Base-by-base conservation (phyloP, 2,797 vertebrate genomes). In the Protosalanx chinensis region DNA sequence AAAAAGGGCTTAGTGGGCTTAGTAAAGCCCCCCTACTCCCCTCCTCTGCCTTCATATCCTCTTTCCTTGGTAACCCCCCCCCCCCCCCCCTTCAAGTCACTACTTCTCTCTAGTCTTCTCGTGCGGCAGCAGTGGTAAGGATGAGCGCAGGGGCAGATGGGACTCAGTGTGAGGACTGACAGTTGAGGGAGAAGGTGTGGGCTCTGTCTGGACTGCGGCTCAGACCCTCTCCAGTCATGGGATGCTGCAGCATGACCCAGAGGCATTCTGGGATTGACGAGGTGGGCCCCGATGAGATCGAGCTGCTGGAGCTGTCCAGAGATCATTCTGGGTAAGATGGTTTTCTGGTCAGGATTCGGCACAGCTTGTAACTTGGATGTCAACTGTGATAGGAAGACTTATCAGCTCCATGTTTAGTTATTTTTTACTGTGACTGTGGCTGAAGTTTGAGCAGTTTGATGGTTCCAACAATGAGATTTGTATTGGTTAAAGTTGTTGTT, bases 221-320 rank as follows among this genome's bases (percentile, higher is more conserved):
- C 56, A 71, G 68, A 56, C 68, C 81, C 71, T 71, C 3, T 29
- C 74, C 76, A 72, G 70, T 76, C 80, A 93, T 94, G 94, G 94
- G 94, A 84, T 95, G 95, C 86, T 96, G 95, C 83, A 93, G 93
- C 33, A 84, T 93, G 84, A 93, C 92, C 56, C 88, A 93, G 81
- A 86, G 91, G 70, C 88, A 88, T 69, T 88, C 85, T 20, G 93
- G 92, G 46, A 88, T 88, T 51, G 91, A 91, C 41, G 92, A 91
- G 59, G 88, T 92, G 71, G 93, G 91, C 46, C 94, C 93, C 0
- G 93, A 94, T 49, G 93, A 94, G 84, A 90, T 93, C 1, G 92
- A 95, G 75, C 90, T 94, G 7, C 84, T 94, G 84, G 87, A 92
- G 80, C 82, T 93, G 7, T 78, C 82, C 13, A 86, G 85, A 62